Evolutionary conservation across 2,888 invertebrate genomes (phyloP), one percentile per base, ranked within the genome.

Genomic region (Embidobia sp.): DNA sequence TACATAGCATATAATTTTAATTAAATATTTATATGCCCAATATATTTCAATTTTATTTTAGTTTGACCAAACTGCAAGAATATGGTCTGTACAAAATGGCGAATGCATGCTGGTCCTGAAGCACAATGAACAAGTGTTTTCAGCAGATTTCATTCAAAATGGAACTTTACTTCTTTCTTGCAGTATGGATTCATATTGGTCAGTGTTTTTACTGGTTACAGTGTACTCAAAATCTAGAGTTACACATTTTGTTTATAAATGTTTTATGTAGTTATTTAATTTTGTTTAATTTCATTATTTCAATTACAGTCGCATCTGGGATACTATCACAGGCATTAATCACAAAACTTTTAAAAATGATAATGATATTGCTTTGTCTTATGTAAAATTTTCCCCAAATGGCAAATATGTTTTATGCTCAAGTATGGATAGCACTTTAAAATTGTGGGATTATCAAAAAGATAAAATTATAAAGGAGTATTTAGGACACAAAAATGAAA

Each of bases 401-500:
- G 99, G 99, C 84, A 99, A 99, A 91, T 99, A 99, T 87, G 98
- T 99, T 78, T 91, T 99, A 80, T 98, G 99, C 10, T 99, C 99
- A 5, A 99, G 99, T 0, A 90, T 99, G 64, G 99, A 99, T 90
- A 99, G 98, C 90, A 98, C 98, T 0, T 92, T 99, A 11, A 99
- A 99, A 90, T 91, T 99, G 66, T 99, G 99, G 99, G 99, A 99
- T 90, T 99, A 99, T 90, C 97, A 97, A 77, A 97, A 99, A 92
- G 98, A 98, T 97, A 99, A 98, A 91, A 98, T 98, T 90, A 91
- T 99, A 63, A 99, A 99, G 91, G 98, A 98, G 0, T 99, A 99
- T 88, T 96, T 96, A 0, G 99, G 99, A 2, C 99, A 99, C 90
- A 96, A 96, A 90, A 99, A 99, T 90, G 98, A 98, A 90, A 99